Percentiles rank a stretch among this genome's conserved stretches.
Conservation (phyloP, 1,140 invertebrate genomes). For the Pectinophora gossypiella region DNA sequence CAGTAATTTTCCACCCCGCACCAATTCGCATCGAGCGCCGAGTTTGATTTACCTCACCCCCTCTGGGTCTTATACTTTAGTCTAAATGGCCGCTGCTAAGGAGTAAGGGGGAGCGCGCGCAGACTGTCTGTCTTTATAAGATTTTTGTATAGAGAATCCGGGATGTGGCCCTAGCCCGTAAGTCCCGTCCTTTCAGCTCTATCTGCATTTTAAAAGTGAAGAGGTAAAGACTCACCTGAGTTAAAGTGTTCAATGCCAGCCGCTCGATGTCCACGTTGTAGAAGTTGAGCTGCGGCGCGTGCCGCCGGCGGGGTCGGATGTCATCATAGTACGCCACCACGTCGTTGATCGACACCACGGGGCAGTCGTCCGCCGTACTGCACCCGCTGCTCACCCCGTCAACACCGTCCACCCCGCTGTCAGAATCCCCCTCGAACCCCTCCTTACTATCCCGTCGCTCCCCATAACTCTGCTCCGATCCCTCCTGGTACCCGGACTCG, state of each 20-base stretch:
- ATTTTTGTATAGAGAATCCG: no score
- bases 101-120: no score
- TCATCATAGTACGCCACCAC: slow-evolving; percentile 71
- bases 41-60: no score
- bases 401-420: slow-evolving; percentile 63
- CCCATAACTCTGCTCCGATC: slow-evolving; percentile 57
- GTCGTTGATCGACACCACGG: slow-evolving; percentile 71
- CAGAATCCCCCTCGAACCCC: slow-evolving; percentile 59
- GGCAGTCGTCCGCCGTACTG: slow-evolving; percentile 64
- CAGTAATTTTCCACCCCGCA: no score
- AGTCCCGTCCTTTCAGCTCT: no score
- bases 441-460: slow-evolving; percentile 60
- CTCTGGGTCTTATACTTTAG: no score
- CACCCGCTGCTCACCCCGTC: slow-evolving; percentile 62
- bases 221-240: slow-evolving; percentile 45
- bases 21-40: no score
- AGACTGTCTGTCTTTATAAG: no score
- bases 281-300: slow-evolving; percentile 80
- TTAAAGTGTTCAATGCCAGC: slow-evolving; percentile 58
- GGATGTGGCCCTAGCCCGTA: no score
- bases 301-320: slow-evolving; percentile 52
- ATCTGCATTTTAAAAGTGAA: no score
- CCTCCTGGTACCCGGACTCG: slow-evolving; percentile 63
- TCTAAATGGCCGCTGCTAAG: no score
- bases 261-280: slow-evolving; percentile 66